Conservation (phyloP, 1,140 invertebrate species). For the Tribolium madens region DNA sequence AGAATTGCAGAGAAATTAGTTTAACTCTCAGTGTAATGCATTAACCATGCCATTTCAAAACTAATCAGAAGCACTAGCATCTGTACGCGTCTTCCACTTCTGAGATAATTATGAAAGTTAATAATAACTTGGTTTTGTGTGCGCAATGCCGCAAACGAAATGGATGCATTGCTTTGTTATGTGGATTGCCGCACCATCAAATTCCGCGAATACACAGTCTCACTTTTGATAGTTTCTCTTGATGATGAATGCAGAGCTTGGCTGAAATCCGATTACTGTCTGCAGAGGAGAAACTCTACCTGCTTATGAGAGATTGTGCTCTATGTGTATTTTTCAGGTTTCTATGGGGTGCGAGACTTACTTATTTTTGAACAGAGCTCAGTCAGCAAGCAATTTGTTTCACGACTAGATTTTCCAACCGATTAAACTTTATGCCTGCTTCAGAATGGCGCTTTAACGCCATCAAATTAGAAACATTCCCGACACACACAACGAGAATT, state of each 20-base stretch:
- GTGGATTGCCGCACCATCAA: slow-evolving; percentile 17
- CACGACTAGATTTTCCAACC: slow-evolving; percentile 31
- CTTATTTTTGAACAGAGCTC: slow-evolving; percentile 25
- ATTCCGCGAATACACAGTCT: slow-evolving; percentile 16
- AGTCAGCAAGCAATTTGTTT: slow-evolving; percentile 27
- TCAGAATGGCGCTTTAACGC: slow-evolving; percentile 25
- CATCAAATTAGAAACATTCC: slow-evolving; percentile 30
- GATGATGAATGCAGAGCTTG: slow-evolving; percentile 25
- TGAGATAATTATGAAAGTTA: slow-evolving; percentile 47
- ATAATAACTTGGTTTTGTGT: slow-evolving; percentile 45
- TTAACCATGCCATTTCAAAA: slow-evolving; percentile 49
- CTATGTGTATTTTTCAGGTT: slow-evolving; percentile 14
- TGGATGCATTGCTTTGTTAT: slow-evolving; percentile 11
- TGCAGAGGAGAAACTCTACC: slow-evolving; percentile 12
- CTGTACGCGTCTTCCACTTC: slow-evolving; percentile 46
- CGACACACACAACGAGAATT: slow-evolving; percentile 18
- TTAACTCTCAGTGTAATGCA: slow-evolving; percentile 40
- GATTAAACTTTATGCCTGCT: slow-evolving; percentile 33
- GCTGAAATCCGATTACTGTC: slow-evolving; percentile 25
- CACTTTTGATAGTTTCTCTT: slow-evolving; percentile 28
- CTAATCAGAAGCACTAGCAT: slow-evolving; percentile 52
- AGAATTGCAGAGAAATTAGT: slow-evolving; percentile 47
- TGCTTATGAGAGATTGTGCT: slow-evolving; percentile 20
- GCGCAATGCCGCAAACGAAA: slow-evolving; percentile 4
- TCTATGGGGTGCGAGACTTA: slow-evolving; percentile 13